These are phyloP conservation scores for Tinamus major DNA, from an alignment of 2,797 vertebrate genomes.

Conservation along the genomic window DNA sequence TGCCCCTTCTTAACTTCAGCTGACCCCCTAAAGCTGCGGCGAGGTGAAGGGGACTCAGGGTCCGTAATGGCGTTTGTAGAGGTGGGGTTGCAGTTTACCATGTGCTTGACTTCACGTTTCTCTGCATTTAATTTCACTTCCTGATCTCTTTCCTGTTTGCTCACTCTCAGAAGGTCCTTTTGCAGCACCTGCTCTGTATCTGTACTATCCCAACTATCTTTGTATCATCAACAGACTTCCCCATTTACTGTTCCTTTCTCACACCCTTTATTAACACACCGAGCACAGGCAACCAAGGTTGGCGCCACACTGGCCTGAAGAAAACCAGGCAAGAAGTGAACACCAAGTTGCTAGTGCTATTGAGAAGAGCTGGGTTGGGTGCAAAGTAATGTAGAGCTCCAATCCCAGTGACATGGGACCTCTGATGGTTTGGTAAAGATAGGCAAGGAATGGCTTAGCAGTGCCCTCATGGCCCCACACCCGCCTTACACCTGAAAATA, in stretches of 20 bases:
- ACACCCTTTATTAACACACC: not conserved
- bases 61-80: not conserved
- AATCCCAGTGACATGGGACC: not conserved
- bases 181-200: not conserved
- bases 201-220: not conserved
- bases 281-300: not conserved
- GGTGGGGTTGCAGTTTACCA: not conserved
- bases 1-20: not conserved
- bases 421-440: not conserved
- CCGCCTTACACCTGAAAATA: not conserved
- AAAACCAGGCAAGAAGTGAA: not conserved
- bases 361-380: not conserved
- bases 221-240: not conserved
- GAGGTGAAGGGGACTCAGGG: not conserved
- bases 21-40: not conserved
- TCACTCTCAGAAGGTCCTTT: not conserved
- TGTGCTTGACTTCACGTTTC: not conserved
- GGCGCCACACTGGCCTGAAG: not conserved
- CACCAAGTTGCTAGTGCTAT: not conserved
- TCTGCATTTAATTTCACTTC: not conserved
- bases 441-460: not conserved
- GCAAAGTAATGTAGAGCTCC: not conserved
- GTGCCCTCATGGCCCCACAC: fast-evolving
- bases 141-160: not conserved
- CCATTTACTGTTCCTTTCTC: not conserved